Percentiles rank a stretch among this genome's conserved stretches.
Evolutionary conservation across 2,797 vertebrate species (phyloP).

Genomic region (Labeo calbasu): DNA sequence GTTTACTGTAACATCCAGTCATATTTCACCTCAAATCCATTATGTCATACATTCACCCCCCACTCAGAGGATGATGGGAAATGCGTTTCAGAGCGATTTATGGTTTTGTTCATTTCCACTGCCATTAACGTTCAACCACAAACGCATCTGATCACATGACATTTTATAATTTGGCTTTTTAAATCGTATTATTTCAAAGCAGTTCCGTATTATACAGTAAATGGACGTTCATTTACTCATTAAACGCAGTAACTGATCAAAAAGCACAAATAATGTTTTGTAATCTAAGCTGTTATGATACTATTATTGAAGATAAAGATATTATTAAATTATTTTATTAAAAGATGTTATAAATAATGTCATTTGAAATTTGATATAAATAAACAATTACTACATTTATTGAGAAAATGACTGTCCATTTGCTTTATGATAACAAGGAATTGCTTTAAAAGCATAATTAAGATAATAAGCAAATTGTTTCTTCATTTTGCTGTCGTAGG

Average conservation of each 20-base stretch:
- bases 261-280: not conserved
- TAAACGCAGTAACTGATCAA: not conserved
- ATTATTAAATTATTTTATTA: not conserved
- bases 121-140: not conserved
- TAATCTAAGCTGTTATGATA: not conserved
- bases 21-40: not conserved
- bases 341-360: not conserved
- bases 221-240: not conserved
- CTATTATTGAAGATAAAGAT: too few species aligned
- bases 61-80: slow-evolving; percentile 14
- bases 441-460: not conserved
- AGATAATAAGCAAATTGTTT: not conserved
- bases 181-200: not conserved
- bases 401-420: not conserved
- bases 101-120: slow-evolving; percentile 11
- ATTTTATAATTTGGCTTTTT: not conserved
- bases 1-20: not conserved
- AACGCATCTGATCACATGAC: not conserved
- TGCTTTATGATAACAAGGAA: not conserved
- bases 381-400: not conserved
- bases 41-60: not conserved
- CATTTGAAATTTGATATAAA: too few species aligned
- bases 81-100: not conserved
- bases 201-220: not conserved
- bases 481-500: slow-evolving; percentile 70